Conservation (phyloP, 2,888 invertebrate genomes). For the Ramazzottius varieornatus region DNA sequence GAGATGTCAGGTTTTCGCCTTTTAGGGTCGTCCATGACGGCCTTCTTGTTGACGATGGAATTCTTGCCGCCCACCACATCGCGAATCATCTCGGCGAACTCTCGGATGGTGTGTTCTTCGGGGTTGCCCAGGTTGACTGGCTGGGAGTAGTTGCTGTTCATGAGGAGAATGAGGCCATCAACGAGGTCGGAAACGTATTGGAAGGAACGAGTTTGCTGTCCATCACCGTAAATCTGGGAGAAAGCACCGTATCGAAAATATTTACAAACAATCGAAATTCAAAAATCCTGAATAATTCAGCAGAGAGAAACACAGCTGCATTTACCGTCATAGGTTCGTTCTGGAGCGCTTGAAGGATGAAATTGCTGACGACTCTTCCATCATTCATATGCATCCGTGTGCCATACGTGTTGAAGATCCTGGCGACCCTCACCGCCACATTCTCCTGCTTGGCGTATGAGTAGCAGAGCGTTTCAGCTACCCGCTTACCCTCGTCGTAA, state of each 20-base stretch:
- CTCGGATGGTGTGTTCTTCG: slow-evolving; percentile 78
- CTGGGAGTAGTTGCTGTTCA: slow-evolving; percentile 70
- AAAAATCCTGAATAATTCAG: too few species aligned
- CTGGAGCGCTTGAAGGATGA: slow-evolving; percentile 80
- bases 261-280: neutral
- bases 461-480: slow-evolving; percentile 78
- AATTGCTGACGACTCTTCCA: slow-evolving; percentile 92
- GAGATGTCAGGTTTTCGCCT: slow-evolving; percentile 73
- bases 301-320: too few species aligned
- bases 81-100: slow-evolving; percentile 29
- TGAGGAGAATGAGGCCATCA: slow-evolving; percentile 64
- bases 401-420: slow-evolving; percentile 96
- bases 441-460: slow-evolving; percentile 87
- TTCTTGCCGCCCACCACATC: slow-evolving; percentile 42
- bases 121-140: slow-evolving; percentile 95
- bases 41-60: slow-evolving; percentile 49
- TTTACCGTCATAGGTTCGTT: slow-evolving; percentile 73
- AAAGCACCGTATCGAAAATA: neutral
- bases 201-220: slow-evolving; percentile 54
- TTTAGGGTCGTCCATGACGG: slow-evolving; percentile 87
- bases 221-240: slow-evolving; percentile 29
- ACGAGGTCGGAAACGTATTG: slow-evolving; percentile 93
- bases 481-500: slow-evolving; percentile 97
- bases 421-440: slow-evolving; percentile 72
- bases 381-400: slow-evolving; percentile 98